phyloP scores from a whole-genome alignment of 2,113 vertebrate species.

The Scartelaos histophorus region DNA sequence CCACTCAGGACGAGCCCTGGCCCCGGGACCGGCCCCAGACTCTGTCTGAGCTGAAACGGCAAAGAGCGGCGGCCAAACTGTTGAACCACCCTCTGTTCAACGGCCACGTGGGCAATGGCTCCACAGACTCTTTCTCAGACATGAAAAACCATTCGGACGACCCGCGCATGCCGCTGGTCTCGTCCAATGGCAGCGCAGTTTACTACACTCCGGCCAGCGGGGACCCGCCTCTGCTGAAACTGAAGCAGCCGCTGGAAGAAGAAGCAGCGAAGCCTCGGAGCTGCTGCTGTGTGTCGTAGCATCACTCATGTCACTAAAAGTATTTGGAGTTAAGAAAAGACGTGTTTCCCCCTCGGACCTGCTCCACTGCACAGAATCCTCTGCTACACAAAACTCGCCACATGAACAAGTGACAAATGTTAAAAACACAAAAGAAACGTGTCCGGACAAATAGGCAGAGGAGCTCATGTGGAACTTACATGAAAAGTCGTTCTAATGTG shows the following conservation, averaged over 20 bases:
- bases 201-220: slow-evolving; percentile 93
- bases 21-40: slow-evolving; percentile 86
- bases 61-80: slow-evolving; percentile 90
- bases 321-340: slow-evolving; percentile 19
- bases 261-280: slow-evolving; percentile 84
- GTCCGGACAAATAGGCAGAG: not conserved
- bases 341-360: slow-evolving; percentile 23
- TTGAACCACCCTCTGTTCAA: slow-evolving; percentile 88
- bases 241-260: slow-evolving; percentile 92
- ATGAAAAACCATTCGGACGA: slow-evolving; percentile 78
- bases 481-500: not conserved
- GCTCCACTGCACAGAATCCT: not conserved
- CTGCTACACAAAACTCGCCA: not conserved
- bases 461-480: slow-evolving; percentile 14
- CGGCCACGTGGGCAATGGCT: slow-evolving; percentile 83
- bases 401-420: slow-evolving; percentile 4
- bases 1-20: slow-evolving; percentile 69
- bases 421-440: not conserved
- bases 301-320: slow-evolving; percentile 9
- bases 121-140: slow-evolving; percentile 74
- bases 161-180: slow-evolving; percentile 87
- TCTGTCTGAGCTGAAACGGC: slow-evolving; percentile 92
- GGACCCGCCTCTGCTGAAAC: slow-evolving; percentile 90
- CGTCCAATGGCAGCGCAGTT: slow-evolving; percentile 88
- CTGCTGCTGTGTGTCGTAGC: slow-evolving; percentile 93